Evolutionary conservation across 2,797 vertebrate genomes (phyloP).

Genomic region (Neosilurus mollespiculum): DNA sequence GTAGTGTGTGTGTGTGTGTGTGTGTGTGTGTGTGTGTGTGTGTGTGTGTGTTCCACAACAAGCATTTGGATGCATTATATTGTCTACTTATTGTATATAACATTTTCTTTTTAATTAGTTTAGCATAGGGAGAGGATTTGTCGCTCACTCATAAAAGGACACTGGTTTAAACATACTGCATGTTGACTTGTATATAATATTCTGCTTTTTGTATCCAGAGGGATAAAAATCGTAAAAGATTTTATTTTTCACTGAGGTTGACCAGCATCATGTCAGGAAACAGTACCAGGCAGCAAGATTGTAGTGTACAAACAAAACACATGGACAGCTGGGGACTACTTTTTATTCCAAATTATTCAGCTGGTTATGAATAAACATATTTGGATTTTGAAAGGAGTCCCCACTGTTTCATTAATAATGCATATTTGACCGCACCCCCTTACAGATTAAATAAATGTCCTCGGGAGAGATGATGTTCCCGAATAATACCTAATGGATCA

Average conservation of each 20-base stretch:
- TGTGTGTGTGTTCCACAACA: background rate
- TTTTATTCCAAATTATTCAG: constrained; percentile 44
- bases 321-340: constrained; percentile 20
- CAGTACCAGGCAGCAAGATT: background rate
- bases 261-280: background rate
- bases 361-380: constrained; percentile 70
- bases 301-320: background rate
- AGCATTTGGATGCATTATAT: background rate
- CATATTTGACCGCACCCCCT: constrained; percentile 44
- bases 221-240: background rate
- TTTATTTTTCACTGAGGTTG: background rate
- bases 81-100: background rate
- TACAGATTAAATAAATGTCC: constrained; percentile 53
- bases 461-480: background rate
- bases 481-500: constrained; percentile 8
- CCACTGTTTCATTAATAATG: constrained; percentile 67
- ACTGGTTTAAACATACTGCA: background rate
- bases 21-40: no score
- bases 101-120: background rate
- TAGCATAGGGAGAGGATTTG: background rate
- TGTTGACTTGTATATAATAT: no score
- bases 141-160: background rate
- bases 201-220: background rate
- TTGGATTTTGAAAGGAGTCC: constrained; percentile 57
- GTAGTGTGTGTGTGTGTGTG: no score